Base-by-base conservation (phyloP, 1,140 invertebrate species). In the Nautilus pompilius region DNA sequence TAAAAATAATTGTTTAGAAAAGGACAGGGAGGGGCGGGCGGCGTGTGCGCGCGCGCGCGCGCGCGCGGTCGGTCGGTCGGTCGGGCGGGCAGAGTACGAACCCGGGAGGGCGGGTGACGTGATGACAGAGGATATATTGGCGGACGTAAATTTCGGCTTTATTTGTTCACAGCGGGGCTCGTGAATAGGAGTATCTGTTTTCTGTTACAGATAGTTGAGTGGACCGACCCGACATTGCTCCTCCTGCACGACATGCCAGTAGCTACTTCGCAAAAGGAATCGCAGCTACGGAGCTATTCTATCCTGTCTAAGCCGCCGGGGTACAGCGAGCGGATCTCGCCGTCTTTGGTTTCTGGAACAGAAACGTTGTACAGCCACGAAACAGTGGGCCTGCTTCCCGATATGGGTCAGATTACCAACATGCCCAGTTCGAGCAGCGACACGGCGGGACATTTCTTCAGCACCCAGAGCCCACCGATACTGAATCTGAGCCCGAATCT, bases 401-500 rank as follows among this genome's bases (percentile, higher is more conserved):
- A 58, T 8, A 36, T 58, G 56, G 56, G 32, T 15, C 61, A 60
- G 51, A 63, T 46, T 29, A 60, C 33, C 51, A 55, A 60, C 54
- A 56, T 58, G 32, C 33, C 60, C 24, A 32, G 51, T 17, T 59
- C 51, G 4, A 57, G 29, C n/a, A 24, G n/a, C 4, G 66, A 70
- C 34, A 60, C 60, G 48, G 59, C 66, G 56, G 58, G 58, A 26
- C 69, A 70, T 29, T 73, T 73, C 45, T 77, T 81, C 57, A 79
- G 76, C 61, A 79, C 79, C 10, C 77, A 78, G 65, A 80, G 77
- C 66, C 80, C 80, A 15, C 80, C 80, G 4, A 75, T 82, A n/a
- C 63, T 82, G 33, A 81, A 81, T 64, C 66, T 82, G 2, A 81
- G 79, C 69, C 80, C 80, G 20, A 81, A 80, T 61, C 65, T 82